phyloP scores from a whole-genome alignment of 2,888 invertebrate species.

The Noctua comes region DNA sequence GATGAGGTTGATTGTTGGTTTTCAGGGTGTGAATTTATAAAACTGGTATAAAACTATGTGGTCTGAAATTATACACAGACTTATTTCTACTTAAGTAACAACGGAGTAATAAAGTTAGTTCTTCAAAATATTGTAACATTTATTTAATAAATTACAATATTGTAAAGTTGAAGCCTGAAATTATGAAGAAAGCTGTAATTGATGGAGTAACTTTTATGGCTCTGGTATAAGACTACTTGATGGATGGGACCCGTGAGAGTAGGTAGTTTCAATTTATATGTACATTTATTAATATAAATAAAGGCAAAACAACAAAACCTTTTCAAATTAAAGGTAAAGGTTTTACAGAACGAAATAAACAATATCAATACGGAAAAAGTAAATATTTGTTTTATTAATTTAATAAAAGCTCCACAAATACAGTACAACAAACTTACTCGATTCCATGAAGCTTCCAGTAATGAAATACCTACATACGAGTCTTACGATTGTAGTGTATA shows the following conservation, averaged over 20 bases:
- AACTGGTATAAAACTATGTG: no score
- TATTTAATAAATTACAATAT: slow-evolving; percentile 11
- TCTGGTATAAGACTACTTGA: slow-evolving; percentile 23
- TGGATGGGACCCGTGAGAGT: slow-evolving; percentile 30
- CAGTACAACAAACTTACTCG: slow-evolving; percentile 29
- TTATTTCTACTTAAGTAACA: background rate
- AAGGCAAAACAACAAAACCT: background rate
- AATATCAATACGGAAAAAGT: slow-evolving; percentile 5
- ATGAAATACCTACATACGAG: slow-evolving; percentile 41
- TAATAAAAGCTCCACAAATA: slow-evolving; percentile 39
- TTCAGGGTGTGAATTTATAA: background rate
- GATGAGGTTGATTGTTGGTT: slow-evolving; percentile 14
- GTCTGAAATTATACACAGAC: background rate
- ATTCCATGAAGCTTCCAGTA: slow-evolving; percentile 39
- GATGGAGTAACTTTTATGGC: slow-evolving; percentile 34
- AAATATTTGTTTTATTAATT: slow-evolving; percentile 23
- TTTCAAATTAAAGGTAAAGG: slow-evolving; percentile 13
- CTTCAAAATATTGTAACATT: background rate
- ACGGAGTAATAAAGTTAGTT: background rate
- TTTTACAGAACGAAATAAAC: background rate
- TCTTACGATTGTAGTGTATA: slow-evolving; percentile 37
- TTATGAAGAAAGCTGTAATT: slow-evolving; percentile 25
- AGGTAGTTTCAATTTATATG: slow-evolving; percentile 24
- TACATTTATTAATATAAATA: slow-evolving; percentile 7
- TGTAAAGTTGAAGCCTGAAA: background rate